Evolutionary conservation across 2,113 vertebrate species (phyloP).

Genomic region (Propithecus coquereli): DNA sequence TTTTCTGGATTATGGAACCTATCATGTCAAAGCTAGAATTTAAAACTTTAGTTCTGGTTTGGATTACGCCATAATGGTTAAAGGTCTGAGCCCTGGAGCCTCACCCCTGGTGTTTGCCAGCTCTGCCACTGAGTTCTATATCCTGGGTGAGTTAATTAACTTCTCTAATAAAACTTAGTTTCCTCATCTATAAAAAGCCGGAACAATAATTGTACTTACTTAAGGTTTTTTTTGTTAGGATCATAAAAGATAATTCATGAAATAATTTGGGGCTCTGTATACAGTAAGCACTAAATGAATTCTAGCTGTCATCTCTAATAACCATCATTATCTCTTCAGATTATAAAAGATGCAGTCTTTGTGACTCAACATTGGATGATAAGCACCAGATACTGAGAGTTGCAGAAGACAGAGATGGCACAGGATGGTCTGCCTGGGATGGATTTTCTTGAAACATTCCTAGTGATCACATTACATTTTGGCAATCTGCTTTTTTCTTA

Average conservation of each 20-base stretch:
- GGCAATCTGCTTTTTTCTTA: background rate
- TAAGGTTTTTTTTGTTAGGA: background rate
- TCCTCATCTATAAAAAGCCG: background rate
- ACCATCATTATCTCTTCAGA: background rate
- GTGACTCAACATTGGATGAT: background rate
- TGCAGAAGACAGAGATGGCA: background rate
- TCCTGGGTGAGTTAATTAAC: too few species aligned
- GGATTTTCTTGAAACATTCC: background rate
- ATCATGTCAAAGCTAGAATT: background rate
- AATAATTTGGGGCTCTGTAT: background rate
- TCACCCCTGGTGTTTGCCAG: background rate
- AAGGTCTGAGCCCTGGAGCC: background rate
- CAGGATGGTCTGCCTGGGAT: background rate
- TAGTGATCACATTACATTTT: background rate
- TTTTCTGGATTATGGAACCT: background rate
- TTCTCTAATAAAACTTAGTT: background rate
- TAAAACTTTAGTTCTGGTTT: background rate
- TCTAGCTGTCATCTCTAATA: background rate
- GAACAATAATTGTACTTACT: background rate
- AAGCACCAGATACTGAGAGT: background rate
- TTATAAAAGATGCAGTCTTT: background rate
- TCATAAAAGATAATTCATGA: background rate
- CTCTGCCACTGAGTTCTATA: background rate
- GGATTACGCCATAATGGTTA: background rate
- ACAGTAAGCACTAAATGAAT: background rate